Conservation (phyloP, 2,113 vertebrate genomes). For the Paraplagusia blochii region DNA sequence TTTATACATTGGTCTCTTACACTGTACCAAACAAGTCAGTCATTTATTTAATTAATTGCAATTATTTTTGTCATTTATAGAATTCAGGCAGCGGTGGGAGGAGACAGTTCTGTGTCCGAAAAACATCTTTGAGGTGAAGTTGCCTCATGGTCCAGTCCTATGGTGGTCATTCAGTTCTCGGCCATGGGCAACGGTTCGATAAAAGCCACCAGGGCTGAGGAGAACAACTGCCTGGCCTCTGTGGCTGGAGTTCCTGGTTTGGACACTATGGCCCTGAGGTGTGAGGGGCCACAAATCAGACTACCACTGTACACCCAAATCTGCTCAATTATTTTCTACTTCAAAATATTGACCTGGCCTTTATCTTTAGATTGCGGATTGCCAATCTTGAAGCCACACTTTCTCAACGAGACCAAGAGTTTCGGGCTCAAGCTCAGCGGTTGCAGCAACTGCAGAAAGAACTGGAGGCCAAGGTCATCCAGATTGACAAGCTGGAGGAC, state of each 20-base stretch:
- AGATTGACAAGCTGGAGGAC: slow-evolving; percentile 80
- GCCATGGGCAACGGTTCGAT: slow-evolving; percentile 82
- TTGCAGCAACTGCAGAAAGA: slow-evolving; percentile 70
- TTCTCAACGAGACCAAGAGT: slow-evolving; percentile 56
- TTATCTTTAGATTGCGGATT: slow-evolving; percentile 52
- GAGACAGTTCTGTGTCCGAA: too few species aligned
- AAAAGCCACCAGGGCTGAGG: slow-evolving; percentile 68
- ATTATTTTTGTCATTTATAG: too few species aligned
- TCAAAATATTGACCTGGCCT: too few species aligned
- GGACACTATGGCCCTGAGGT: slow-evolving; percentile 67
- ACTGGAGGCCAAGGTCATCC: slow-evolving; percentile 70
- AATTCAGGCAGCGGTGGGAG: too few species aligned
- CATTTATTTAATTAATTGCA: too few species aligned
- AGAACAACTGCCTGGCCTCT: slow-evolving; percentile 65
- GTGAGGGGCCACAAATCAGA: not conserved
- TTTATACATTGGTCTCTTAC: too few species aligned
- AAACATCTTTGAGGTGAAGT: slow-evolving; percentile 2
- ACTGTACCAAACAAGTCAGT: too few species aligned
- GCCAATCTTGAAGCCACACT: slow-evolving; percentile 72
- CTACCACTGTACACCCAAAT: too few species aligned
- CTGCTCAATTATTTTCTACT: too few species aligned
- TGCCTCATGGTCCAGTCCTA: slow-evolving; percentile 57
- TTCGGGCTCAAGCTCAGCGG: slow-evolving; percentile 59
- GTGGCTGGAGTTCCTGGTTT: slow-evolving; percentile 44
- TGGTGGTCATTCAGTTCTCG: slow-evolving; percentile 65